These are phyloP conservation scores for Drosophila grimshawi DNA, from an alignment of 1,140 invertebrate species.

Conservation along the genomic window DNA sequence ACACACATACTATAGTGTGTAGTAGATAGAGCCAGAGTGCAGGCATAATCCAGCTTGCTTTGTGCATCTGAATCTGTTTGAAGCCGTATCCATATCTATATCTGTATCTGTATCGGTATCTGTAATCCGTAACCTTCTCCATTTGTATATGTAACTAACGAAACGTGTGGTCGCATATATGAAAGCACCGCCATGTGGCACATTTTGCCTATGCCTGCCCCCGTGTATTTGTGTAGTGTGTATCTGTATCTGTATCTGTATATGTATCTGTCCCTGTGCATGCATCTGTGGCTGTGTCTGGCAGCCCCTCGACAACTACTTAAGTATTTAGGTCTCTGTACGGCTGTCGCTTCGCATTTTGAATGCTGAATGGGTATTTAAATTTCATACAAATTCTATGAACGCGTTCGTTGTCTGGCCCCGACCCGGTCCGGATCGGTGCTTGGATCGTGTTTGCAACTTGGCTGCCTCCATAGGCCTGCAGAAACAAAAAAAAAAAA, in stretches of 20 bases:
- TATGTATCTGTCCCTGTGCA: conserved; percentile 2
- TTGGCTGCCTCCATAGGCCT: conserved; percentile 51
- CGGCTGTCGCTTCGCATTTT: conserved; percentile 77
- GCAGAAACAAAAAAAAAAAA: conserved; percentile 31
- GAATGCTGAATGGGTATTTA: conserved; percentile 83
- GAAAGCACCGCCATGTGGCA: conserved; percentile 63
- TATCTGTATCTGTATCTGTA: conserved; percentile 10
- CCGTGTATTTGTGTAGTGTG: conserved; percentile 29
- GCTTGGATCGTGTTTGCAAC: conserved; percentile 40
- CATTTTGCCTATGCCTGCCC: conserved; percentile 24
- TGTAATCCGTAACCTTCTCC: conserved; percentile 33
- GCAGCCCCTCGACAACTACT: conserved; percentile 77
- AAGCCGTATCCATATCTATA: conserved; percentile 36
- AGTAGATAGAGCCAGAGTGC: conserved; percentile 18
- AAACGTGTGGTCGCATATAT: conserved; percentile 72
- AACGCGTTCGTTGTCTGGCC: conserved; percentile 57
- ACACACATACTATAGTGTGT: background rate
- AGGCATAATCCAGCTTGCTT: conserved; percentile 74
- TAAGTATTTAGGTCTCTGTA: conserved; percentile 82
- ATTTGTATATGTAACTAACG: no score
- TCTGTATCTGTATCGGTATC: conserved; percentile 65
- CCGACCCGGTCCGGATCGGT: conserved; percentile 11
- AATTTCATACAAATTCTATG: conserved; percentile 83
- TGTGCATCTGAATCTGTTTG: conserved; percentile 40
- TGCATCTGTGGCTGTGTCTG: conserved; percentile 46